Base-by-base conservation (phyloP, 2,113 vertebrate species). In the Coptodon bakossiorum region DNA sequence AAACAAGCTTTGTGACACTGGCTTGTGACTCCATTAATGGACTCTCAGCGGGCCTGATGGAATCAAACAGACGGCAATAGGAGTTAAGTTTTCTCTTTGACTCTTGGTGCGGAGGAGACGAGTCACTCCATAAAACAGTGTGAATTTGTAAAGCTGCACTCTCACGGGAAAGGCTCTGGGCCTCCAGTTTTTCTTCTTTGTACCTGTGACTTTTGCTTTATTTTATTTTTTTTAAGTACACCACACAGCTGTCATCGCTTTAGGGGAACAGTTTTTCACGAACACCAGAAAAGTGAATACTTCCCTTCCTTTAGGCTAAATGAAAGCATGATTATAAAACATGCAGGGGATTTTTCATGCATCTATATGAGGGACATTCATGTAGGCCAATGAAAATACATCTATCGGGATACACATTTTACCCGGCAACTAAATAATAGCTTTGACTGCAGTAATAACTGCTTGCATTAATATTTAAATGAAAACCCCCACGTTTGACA, bases 1-100 rank as follows among this genome's bases (percentile, higher is more conserved):
- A 92, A 91, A 93, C 88, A 86, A 81, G 66, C 88, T 84, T 89
- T 5, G 16, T 88, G 91, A 90, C 93, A 84, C 52, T 71, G 81
- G 76, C 90, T 90, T 90, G 87, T 88, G 94, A 94, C 92, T 90
- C 93, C 90, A 82, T 94, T 94, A 92, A 90, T 81, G 53, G 79
- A 88, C 90, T 94, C 87, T 92, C 90, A 45, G 59, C n/a, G 52
- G 90, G 82, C 80, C 24, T 40, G 80, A 50, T 81, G 87, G 80
- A 87, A 87, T 89, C 89, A 90, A 88, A 90, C 79, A 84, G 56
- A 84, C 81, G 83, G 84, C 83, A 68, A 89, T 50, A 59, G 78
- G 54, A 93, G 91, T 85, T 86, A 86, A 84, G 90, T 85, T 92
- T 88, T 83, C 82, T 71, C 81, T 73, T 78, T 48, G 52, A 94